phyloP scores from a whole-genome alignment of 2,888 invertebrate species.

The Catocala fraxini region DNA sequence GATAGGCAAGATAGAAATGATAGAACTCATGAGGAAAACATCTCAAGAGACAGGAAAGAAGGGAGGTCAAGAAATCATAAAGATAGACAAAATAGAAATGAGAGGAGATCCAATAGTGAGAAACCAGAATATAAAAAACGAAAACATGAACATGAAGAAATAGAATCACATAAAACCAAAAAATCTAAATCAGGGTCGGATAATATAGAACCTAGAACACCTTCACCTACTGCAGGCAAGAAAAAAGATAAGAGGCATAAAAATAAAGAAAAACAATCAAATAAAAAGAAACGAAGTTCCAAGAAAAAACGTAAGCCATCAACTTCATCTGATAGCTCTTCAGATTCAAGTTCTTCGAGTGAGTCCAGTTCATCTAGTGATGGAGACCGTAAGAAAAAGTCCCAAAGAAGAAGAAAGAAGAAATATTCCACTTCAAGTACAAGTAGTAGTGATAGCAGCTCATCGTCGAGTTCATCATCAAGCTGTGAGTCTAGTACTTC shows the following conservation, averaged over 20 bases:
- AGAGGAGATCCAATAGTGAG: constrained; percentile 24
- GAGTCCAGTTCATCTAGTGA: constrained; percentile 77
- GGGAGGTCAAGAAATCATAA: constrained; percentile 23
- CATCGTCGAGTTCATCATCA: constrained; percentile 64
- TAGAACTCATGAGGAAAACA: constrained; percentile 6
- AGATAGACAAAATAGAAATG: constrained; percentile 23
- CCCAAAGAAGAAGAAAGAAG: constrained; percentile 61
- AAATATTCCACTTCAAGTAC: constrained; percentile 73
- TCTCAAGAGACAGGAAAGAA: constrained; percentile 1
- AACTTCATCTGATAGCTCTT: constrained; percentile 73
- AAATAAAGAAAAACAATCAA: constrained; percentile 48
- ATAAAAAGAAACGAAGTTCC: constrained; percentile 39
- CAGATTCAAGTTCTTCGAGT: constrained; percentile 72
- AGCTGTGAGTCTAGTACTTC: constrained; percentile 67
- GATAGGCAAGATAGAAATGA: not conserved
- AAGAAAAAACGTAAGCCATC: constrained; percentile 73
- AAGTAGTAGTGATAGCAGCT: constrained; percentile 66
- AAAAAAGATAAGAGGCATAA: constrained; percentile 37
- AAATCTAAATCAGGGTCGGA: constrained; percentile 28
- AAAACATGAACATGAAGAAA: constrained; percentile 38
- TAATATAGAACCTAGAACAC: constrained; percentile 46
- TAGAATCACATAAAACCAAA: constrained; percentile 26
- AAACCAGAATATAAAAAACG: constrained; percentile 25
- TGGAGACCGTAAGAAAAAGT: constrained; percentile 65
- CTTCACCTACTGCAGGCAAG: constrained; percentile 47